phyloP scores from a whole-genome alignment of 1,140 invertebrate genomes.

The Dreissena rostriformis region DNA sequence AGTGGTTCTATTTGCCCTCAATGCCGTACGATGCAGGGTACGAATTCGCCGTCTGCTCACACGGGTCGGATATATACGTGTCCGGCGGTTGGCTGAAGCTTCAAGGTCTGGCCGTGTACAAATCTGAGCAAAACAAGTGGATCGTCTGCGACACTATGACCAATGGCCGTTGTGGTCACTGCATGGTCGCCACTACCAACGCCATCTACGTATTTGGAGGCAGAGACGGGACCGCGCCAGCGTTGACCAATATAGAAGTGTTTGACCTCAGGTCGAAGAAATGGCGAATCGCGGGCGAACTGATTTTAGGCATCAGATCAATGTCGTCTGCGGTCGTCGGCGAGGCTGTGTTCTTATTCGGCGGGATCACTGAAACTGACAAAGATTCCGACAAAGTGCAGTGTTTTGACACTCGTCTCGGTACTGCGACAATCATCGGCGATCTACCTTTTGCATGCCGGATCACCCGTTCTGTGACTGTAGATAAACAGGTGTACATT shows the following conservation, averaged over 20 bases:
- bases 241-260: conserved; percentile 70
- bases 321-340: conserved; percentile 69
- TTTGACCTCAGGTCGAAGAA: conserved; percentile 69
- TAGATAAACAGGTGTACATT: conserved; percentile 67
- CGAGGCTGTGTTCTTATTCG: conserved; percentile 72
- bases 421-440: conserved; percentile 64
- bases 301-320: conserved; percentile 67
- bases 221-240: conserved; percentile 61
- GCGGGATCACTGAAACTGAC: conserved; percentile 70
- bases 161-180: conserved; percentile 66
- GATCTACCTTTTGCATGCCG: conserved; percentile 71
- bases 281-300: conserved; percentile 68
- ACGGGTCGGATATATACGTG: conserved; percentile 68
- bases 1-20: conserved; percentile 73
- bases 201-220: conserved; percentile 66
- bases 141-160: conserved; percentile 64
- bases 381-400: conserved; percentile 70
- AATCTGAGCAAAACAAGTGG: conserved; percentile 72
- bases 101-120: conserved; percentile 69
- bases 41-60: conserved; percentile 71
- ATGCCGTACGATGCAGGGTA: conserved; percentile 74
- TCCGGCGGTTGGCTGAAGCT: conserved; percentile 73
- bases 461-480: conserved; percentile 67
- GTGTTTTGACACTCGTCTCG: conserved; percentile 68
- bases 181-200: conserved; percentile 62